Conservation (phyloP, 2,888 invertebrate genomes). For the Lasioglossum vierecki region DNA sequence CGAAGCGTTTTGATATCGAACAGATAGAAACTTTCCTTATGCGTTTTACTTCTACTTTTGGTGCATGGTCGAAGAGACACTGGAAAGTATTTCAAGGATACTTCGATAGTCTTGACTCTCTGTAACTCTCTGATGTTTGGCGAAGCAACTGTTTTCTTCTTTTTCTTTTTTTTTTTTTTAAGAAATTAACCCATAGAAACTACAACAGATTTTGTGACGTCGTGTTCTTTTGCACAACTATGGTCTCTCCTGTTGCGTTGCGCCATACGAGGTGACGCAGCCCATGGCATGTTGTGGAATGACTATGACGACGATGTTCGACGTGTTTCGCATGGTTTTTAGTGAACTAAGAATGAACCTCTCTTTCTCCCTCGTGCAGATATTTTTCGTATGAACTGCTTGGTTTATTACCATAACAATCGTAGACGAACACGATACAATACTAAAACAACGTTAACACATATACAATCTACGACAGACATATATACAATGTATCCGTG, state of each 20-base stretch:
- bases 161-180: neutral
- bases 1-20: constrained; percentile 5
- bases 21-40: neutral
- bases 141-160: neutral
- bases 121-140: neutral
- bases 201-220: neutral
- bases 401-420: constrained; percentile 25
- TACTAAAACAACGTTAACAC: constrained; percentile 42
- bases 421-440: constrained; percentile 48
- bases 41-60: neutral
- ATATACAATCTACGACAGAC: constrained; percentile 24
- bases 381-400: constrained; percentile 26
- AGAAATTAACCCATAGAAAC: neutral
- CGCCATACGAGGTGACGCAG: constrained; percentile 35
- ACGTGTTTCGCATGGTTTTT: constrained; percentile 65
- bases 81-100: constrained; percentile 7
- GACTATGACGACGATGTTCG: constrained; percentile 56
- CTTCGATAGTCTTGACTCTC: neutral
- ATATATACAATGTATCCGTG: neutral
- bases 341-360: constrained; percentile 44
- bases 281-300: constrained; percentile 67
- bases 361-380: neutral
- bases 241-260: constrained; percentile 10
- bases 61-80: constrained; percentile 33
- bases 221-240: constrained; percentile 20